Conservation (phyloP, 2,888 invertebrate genomes). For the Julus scandinavius region DNA sequence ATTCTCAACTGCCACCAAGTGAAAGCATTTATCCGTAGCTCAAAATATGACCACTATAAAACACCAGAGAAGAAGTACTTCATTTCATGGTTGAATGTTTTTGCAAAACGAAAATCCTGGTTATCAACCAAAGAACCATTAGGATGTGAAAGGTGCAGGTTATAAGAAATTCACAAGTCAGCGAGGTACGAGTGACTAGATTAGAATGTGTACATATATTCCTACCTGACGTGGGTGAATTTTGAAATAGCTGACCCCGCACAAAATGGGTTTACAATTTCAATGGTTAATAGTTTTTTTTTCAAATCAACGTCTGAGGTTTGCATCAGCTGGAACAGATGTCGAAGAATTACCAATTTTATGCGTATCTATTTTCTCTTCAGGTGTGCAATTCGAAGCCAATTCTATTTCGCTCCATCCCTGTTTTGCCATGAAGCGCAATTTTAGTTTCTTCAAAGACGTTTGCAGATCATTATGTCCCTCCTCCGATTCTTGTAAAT, state of each 20-base stretch:
- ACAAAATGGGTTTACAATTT: not conserved
- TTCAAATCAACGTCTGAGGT: not conserved
- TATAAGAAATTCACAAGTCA: not conserved
- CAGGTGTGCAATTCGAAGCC: conserved; percentile 5
- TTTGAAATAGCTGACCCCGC: not conserved
- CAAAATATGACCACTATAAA: not conserved
- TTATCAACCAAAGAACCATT: not conserved
- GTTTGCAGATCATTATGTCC: not conserved
- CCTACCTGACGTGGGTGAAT: not conserved
- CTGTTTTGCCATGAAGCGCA: not conserved
- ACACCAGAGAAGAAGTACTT: not conserved
- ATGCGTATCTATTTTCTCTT: conserved; percentile 7
- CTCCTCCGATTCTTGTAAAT: not conserved
- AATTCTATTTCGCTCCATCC: not conserved
- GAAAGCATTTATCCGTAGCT: no score
- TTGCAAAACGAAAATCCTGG: not conserved
- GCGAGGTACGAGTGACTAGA: conserved; percentile 1
- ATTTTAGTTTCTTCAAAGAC: not conserved
- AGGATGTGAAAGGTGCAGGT: not conserved
- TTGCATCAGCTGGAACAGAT: not conserved
- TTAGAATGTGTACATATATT: not conserved
- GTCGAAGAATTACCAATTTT: not conserved
- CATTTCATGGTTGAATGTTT: not conserved
- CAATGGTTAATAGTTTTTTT: not conserved
- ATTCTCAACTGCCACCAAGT: no score